Evolutionary conservation across 2,113 vertebrate genomes (phyloP).

Genomic region (Heliornis fulica): DNA sequence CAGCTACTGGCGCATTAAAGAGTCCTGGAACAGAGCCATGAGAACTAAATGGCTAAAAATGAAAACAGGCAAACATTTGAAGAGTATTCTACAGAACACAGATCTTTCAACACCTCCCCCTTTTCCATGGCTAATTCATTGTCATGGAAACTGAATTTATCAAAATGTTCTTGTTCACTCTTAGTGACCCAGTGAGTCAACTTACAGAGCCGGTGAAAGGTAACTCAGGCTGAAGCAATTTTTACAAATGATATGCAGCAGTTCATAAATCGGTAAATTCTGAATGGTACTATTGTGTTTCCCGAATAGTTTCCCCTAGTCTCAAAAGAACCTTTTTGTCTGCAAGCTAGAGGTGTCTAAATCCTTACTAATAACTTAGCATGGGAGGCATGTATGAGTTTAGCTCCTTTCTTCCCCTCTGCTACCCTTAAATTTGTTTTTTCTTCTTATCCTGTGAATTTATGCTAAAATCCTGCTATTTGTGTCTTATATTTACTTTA

Average conservation of each 20-base stretch:
- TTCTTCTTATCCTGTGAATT: neutral
- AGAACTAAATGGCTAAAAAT: conserved; percentile 80
- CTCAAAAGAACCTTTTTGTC: conserved; percentile 54
- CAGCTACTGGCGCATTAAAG: conserved; percentile 76
- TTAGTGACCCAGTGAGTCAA: conserved; percentile 74
- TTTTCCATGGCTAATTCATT: conserved; percentile 78
- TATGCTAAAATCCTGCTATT: conserved; percentile 39
- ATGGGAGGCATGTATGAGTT: neutral
- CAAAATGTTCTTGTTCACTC: conserved; percentile 76
- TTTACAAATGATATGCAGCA: conserved; percentile 70
- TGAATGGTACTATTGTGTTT: conserved; percentile 65
- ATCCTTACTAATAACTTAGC: conserved; percentile 32
- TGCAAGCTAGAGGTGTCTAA: conserved; percentile 55
- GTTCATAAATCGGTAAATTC: conserved; percentile 69
- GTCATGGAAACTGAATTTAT: conserved; percentile 84
- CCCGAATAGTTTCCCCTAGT: conserved; percentile 48
- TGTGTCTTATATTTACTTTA: conserved; percentile 24
- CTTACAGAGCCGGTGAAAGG: conserved; percentile 73
- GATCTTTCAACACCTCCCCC: conserved; percentile 74
- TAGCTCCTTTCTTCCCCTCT: conserved; percentile 15
- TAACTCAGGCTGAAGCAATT: conserved; percentile 70
- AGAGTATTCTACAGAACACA: conserved; percentile 74
- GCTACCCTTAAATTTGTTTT: conserved; percentile 25
- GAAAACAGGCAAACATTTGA: conserved; percentile 79
- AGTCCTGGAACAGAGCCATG: conserved; percentile 76